Evolutionary conservation across 2,797 vertebrate species (phyloP), one percentile per base, ranked within the genome.

Genomic region (Rhinatrema bivittatum): DNA sequence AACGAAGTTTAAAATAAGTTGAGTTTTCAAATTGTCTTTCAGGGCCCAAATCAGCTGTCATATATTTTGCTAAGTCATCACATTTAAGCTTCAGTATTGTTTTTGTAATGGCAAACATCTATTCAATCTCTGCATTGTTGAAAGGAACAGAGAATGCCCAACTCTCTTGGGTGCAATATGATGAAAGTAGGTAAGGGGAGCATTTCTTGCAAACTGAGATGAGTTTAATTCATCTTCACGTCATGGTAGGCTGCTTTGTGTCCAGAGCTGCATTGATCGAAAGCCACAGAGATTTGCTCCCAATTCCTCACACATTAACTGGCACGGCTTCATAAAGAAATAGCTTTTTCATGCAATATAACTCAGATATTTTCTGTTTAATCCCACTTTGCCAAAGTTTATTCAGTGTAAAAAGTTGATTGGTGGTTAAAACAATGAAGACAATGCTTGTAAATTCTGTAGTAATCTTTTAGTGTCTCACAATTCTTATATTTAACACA

Each of bases 21-120:
- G 51, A 45, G 9, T 14, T 54, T 57, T 62, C n/a, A 23, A 28
- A 21, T 51, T 72, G 29, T 42, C 17, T 21, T 62, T 27, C 25
- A 5, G 20, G 20, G 6, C 15, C 7, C 20, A 22, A 46, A 20
- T 14, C 23, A 37, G 46, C 56, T 18, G 6, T 26, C 28, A 37
- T 2, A 25, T 35, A 40, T 39, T n/a, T 9, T 39, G 12, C 7
- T 4, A 13, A 25, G 22, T 37, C 18, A 25, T 17, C 39, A 41
- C 47, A 20, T 26, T 52, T 53, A 35, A 29, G 30, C 18, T 19
- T 3, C 29, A 61, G 40, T 45, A 43, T 46, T 30, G 29, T 23
- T 26, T 19, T 36, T 23, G 20, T 16, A 15, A n/a, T 29, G 18
- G 27, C 4, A 11, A 7, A 12, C n/a, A n/a, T 16, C 42, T 25